A percentile compares a stretch with the other conserved stretches of the same genome.
Conservation (phyloP, 2,888 invertebrate genomes). For the Scaptodrosophila latifasciaeformis region DNA sequence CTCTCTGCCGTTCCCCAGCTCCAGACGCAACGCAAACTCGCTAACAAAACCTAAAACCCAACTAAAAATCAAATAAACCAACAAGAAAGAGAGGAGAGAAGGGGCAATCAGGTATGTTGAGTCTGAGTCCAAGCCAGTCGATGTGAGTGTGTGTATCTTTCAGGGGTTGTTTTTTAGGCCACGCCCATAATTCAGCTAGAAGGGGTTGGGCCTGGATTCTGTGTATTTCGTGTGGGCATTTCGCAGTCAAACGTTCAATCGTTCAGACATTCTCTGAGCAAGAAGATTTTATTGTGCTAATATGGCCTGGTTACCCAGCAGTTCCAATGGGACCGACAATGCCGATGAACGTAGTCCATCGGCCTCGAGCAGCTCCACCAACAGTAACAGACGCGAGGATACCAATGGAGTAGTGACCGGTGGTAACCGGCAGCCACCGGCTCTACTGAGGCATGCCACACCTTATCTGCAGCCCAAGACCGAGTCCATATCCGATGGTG, state of each 20-base stretch:
- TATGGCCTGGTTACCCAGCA: slow-evolving; percentile 60
- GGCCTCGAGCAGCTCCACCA: slow-evolving; percentile 38
- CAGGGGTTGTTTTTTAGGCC: no score
- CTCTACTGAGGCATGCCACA: slow-evolving; percentile 39
- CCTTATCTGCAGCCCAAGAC: slow-evolving; percentile 63
- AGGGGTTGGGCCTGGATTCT: no score
- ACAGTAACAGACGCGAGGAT: slow-evolving; percentile 24
- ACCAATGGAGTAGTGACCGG: slow-evolving; percentile 11
- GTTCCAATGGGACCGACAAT: slow-evolving; percentile 47
- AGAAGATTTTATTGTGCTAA: no score
- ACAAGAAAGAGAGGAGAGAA: no score
- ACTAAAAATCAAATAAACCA: no score
- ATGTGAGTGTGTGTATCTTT: no score
- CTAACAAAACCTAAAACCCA: no score
- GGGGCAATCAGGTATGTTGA: no score
- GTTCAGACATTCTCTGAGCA: neutral
- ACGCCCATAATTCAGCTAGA: no score
- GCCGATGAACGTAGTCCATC: slow-evolving; percentile 56
- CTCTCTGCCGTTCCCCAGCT: no score
- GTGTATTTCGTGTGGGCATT: slow-evolving; percentile 23
- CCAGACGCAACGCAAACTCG: no score
- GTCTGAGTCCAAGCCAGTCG: no score
- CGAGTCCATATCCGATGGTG: slow-evolving; percentile 73
- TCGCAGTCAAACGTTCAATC: neutral
- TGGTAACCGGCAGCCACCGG: slow-evolving; percentile 29